Conservation (phyloP, 2,113 vertebrate genomes). For the Tragelaphus imberbis region DNA sequence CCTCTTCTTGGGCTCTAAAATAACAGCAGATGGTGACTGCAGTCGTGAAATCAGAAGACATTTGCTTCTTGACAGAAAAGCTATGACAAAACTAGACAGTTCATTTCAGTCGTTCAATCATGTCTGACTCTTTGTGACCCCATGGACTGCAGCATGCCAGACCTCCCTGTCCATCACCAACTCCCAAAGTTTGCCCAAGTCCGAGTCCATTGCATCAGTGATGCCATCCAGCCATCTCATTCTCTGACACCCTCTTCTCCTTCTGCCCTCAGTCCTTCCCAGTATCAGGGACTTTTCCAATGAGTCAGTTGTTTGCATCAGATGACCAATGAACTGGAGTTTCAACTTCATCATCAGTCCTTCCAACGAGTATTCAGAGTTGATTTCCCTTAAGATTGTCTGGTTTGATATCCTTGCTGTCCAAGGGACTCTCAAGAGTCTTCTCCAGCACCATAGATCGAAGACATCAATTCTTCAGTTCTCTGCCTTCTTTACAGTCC, state of each 20-base stretch:
- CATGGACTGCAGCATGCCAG: accelerated
- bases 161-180: neutral
- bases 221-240: neutral
- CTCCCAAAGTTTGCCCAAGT: neutral
- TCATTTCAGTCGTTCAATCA: accelerated
- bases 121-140: neutral
- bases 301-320: neutral
- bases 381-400: neutral
- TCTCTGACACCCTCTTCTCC: neutral
- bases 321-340: neutral
- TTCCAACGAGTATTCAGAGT: neutral
- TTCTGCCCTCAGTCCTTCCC: neutral
- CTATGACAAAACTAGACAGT: neutral
- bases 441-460: neutral
- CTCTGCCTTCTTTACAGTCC: neutral
- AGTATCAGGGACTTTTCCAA: neutral
- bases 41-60: neutral
- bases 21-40: neutral
- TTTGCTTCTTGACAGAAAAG: neutral
- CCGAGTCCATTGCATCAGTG: neutral
- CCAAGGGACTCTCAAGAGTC: neutral
- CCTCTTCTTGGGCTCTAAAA: neutral
- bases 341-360: neutral
- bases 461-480: neutral
- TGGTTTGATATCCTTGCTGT: neutral